Evolutionary conservation across 1,140 invertebrate genomes (phyloP).

Genomic region (Cyclargus thomasi): DNA sequence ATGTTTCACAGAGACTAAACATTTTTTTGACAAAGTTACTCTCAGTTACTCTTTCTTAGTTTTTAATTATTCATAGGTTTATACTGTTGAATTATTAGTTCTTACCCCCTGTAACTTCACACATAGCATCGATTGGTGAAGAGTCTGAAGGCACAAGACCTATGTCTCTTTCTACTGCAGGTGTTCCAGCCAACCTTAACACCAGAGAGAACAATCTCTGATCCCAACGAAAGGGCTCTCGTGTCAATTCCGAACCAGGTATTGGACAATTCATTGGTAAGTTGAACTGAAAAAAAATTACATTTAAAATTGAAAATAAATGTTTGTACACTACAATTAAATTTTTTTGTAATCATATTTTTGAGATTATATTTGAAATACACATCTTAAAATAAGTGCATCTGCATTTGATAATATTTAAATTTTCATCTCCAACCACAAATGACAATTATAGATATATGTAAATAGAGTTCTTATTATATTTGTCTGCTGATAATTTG

Average conservation of each 20-base stretch:
- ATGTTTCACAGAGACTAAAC: too few species aligned
- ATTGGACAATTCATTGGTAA: conserved; percentile 94
- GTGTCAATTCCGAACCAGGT: conserved; percentile 96
- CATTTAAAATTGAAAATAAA: not conserved
- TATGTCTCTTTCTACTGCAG: conserved; percentile 79
- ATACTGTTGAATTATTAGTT: not conserved
- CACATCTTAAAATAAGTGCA: too few species aligned
- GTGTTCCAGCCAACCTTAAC: conserved; percentile 89
- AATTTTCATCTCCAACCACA: too few species aligned
- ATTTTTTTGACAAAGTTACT: not conserved
- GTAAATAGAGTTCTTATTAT: too few species aligned
- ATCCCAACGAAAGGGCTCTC: conserved; percentile 99
- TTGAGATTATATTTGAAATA: too few species aligned
- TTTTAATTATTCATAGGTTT: not conserved
- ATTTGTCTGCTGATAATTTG: too few species aligned
- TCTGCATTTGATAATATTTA: too few species aligned
- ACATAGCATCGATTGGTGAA: conserved; percentile 97
- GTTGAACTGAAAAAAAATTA: conserved; percentile 81
- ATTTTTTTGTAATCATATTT: too few species aligned
- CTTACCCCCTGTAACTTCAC: conserved; percentile 97
- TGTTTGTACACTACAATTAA: too few species aligned
- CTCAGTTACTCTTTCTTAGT: too few species aligned
- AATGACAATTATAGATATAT: too few species aligned
- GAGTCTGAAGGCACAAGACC: conserved; percentile 92
- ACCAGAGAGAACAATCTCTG: conserved; percentile 97